Conservation (phyloP, 2,888 invertebrate species). For the Leucophenga montana region DNA sequence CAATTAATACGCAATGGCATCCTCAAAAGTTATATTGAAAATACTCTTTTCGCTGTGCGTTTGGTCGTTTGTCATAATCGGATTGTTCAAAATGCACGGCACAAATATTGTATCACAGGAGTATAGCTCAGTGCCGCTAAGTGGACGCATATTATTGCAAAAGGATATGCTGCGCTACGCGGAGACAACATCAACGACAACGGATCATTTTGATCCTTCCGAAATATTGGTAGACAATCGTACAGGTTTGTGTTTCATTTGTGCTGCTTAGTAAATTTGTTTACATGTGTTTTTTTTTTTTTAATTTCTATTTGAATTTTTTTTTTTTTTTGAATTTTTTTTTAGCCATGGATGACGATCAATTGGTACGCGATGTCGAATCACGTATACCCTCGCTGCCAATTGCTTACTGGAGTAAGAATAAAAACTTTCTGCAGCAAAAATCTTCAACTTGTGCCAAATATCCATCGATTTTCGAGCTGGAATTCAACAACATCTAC, state of each 20-base stretch:
- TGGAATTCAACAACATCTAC: conserved; percentile 94
- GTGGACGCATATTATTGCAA: conserved; percentile 71
- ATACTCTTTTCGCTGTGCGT: conserved; percentile 72
- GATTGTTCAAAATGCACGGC: conserved; percentile 72
- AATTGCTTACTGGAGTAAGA: conserved; percentile 87
- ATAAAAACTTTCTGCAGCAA: conserved; percentile 77
- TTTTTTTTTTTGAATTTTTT: neutral
- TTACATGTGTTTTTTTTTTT: neutral
- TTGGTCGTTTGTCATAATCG: conserved; percentile 73
- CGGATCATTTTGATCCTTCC: conserved; percentile 72
- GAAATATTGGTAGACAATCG: conserved; percentile 73
- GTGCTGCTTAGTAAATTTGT: neutral
- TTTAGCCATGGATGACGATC: conserved; percentile 78
- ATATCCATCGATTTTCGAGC: conserved; percentile 90
- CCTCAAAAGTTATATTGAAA: conserved; percentile 71
- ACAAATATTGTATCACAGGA: conserved; percentile 71
- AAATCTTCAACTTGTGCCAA: conserved; percentile 84
- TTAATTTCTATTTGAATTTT: too few relatives aligned
- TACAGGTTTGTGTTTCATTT: conserved; percentile 63
- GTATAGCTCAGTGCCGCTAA: conserved; percentile 68
- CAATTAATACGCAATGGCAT: conserved; percentile 61
- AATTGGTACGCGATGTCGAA: conserved; percentile 85
- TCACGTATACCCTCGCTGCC: conserved; percentile 87
- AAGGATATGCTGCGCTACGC: conserved; percentile 70
- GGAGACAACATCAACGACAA: conserved; percentile 73